Conservation (phyloP, 2,888 invertebrate genomes). For the Meteorus cinctellus region DNA sequence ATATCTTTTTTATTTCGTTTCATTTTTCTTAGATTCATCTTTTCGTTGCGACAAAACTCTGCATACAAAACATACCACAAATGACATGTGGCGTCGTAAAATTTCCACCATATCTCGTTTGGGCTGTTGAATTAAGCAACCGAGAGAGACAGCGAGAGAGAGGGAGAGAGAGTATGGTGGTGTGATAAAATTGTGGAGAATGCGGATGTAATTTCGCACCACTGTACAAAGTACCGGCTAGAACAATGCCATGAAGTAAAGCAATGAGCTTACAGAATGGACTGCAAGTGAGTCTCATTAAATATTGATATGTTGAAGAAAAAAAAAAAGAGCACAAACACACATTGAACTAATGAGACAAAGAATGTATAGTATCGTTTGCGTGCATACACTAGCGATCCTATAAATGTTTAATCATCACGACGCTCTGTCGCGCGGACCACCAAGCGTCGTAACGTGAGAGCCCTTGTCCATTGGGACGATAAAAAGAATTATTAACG, state of each 20-base stretch:
- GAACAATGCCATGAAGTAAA: not conserved
- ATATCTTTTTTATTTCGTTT: not conserved
- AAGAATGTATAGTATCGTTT: conserved; percentile 37
- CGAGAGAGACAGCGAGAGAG: not conserved
- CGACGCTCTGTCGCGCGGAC: conserved; percentile 42
- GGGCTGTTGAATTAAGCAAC: not conserved
- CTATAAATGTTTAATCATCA: conserved; percentile 51
- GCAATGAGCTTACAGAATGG: conserved; percentile 5
- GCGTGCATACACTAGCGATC: conserved; percentile 35
- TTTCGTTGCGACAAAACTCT: conserved; percentile 10
- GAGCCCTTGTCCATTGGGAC: conserved; percentile 34
- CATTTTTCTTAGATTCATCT: not conserved
- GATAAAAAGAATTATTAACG: conserved; percentile 67
- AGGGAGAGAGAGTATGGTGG: not conserved
- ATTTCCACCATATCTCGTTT: not conserved
- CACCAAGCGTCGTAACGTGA: conserved; percentile 22
- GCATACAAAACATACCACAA: conserved; percentile 14
- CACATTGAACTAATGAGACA: conserved; percentile 48
- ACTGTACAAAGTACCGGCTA: not conserved
- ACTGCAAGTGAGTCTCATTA: conserved; percentile 25
- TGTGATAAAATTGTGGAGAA: conserved; percentile 24
- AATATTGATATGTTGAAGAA: conserved; percentile 41
- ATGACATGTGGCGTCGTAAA: conserved; percentile 24
- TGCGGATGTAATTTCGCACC: conserved; percentile 30
- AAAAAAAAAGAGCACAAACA: conserved; percentile 22